Base-by-base conservation (phyloP, 2,888 invertebrate species). In the Penaeus monodon region DNA sequence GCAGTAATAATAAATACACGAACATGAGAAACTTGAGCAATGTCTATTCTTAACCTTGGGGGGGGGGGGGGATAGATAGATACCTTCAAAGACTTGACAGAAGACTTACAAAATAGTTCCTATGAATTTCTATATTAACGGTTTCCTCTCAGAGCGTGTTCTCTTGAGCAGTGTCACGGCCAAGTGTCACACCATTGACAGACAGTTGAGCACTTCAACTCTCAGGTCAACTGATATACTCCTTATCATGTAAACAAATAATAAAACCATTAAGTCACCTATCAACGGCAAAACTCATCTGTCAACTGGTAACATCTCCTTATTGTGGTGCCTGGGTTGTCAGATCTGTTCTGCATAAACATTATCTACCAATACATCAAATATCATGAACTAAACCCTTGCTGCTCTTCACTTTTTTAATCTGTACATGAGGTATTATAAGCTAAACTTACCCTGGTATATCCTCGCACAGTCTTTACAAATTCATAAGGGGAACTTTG, bases 281-380 rank as follows among this genome's bases (percentile, higher is more conserved):
- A 80, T 82, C 73, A 73, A 44, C 27, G 73, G 73, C 82, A 68
- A 70, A 82, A 82, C 82, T 70, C 49, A 82, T 82, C 82, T 82
- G 82, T 82, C 82, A 82, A 82, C 70, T 57, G 82, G 82, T 82
- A 82, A 82, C 82, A 82, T 38, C 80, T 65, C 66, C 65, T 80
- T 65, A 80, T 80, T 82, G 70, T 73, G 73, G 82, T 82, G 82
- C 73, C 70, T 82, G 82, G 82, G 82, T 82, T 82, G 82, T 82
- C 82, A 82, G 73, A 73, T 82, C 82, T 82, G 68, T 82, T 57
- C 73, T 77, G 77, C 49, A 57, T 77, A 57, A 77, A 77, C 49
- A 77, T 57, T 63, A 77, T 49, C 77, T 77, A n/a, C 63, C 63
- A 77, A 57, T 44, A 57, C 77, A 33, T 63, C 44, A 77, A 77